A percentile compares a stretch with the other conserved stretches of the same genome.
Evolutionary conservation across 64 coral and sea anemone species (phyloP).

Genomic region (Exaiptasia diaphana): DNA sequence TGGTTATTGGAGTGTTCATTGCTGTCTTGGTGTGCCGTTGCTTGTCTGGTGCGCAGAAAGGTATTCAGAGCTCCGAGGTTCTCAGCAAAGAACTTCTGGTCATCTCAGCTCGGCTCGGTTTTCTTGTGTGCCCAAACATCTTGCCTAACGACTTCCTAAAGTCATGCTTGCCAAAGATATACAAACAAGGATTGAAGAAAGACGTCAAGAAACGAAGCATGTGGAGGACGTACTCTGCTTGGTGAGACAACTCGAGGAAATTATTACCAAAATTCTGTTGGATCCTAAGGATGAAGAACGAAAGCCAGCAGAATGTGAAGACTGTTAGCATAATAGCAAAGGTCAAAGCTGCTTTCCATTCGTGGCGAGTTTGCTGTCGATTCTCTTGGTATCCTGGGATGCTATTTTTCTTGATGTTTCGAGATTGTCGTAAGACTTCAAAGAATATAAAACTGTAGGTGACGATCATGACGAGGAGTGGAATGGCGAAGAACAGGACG

Average conservation of each 20-base stretch:
- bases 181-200: constrained; percentile 67
- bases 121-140: background rate
- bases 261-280: constrained; percentile 25
- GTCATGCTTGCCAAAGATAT: constrained; percentile 75
- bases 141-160: constrained; percentile 46
- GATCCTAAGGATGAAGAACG: constrained; percentile 44
- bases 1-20: no score
- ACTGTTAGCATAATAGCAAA: constrained; percentile 55
- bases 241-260: constrained; percentile 26
- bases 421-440: constrained; percentile 57
- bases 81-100: constrained; percentile 18
- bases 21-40: no score
- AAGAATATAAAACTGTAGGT: constrained; percentile 59
- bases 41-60: no score
- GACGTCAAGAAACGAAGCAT: constrained; percentile 52
- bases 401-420: constrained; percentile 60
- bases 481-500: constrained; percentile 36
- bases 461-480: constrained; percentile 65
- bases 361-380: constrained; percentile 19
- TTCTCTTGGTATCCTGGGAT: constrained; percentile 30
- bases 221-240: constrained; percentile 1
- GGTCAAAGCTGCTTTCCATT: constrained; percentile 53
- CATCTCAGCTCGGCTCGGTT: background rate
- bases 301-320: constrained; percentile 52
- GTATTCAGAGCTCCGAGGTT: background rate